These are phyloP conservation scores for Coranthus polyacanthus DNA, from an alignment of 2,797 vertebrate genomes.

Conservation along the genomic window DNA sequence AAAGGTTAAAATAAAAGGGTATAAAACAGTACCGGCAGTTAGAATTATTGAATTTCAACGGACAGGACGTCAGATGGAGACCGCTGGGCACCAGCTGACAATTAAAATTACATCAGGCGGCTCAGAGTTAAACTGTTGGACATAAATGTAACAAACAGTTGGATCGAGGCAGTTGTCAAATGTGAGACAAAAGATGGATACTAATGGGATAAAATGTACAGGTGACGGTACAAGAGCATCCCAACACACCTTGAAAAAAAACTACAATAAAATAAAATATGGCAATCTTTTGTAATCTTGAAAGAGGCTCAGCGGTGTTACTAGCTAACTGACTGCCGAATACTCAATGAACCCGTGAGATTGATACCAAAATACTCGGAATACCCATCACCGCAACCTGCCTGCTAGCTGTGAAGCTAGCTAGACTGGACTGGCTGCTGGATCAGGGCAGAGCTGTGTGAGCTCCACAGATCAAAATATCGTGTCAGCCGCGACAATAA, in stretches of 20 bases:
- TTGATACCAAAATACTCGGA: conserved; percentile 17
- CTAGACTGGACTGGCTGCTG: conserved; percentile 35
- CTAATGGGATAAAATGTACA: background rate
- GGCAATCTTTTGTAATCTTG: background rate
- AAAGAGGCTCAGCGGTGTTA: no score
- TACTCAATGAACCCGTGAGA: conserved; percentile 3
- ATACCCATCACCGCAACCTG: conserved; percentile 43
- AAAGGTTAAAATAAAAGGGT: background rate
- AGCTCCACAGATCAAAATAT: conserved; percentile 52
- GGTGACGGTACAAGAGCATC: background rate
- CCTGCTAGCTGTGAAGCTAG: conserved; percentile 57
- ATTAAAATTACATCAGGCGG: no score
- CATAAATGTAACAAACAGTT: background rate
- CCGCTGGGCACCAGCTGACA: background rate
- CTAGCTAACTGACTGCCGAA: no score
- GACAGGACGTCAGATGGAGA: background rate
- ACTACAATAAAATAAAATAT: background rate
- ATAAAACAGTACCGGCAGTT: background rate
- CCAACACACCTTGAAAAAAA: background rate
- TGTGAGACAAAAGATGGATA: background rate
- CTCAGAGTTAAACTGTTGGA: background rate
- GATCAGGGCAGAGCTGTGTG: conserved; percentile 18
- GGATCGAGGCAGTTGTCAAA: background rate
- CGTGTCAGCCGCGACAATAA: conserved; percentile 17
- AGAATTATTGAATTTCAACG: background rate